phyloP scores from a whole-genome alignment of 2,113 vertebrate species.

The Calyptomena viridis region DNA sequence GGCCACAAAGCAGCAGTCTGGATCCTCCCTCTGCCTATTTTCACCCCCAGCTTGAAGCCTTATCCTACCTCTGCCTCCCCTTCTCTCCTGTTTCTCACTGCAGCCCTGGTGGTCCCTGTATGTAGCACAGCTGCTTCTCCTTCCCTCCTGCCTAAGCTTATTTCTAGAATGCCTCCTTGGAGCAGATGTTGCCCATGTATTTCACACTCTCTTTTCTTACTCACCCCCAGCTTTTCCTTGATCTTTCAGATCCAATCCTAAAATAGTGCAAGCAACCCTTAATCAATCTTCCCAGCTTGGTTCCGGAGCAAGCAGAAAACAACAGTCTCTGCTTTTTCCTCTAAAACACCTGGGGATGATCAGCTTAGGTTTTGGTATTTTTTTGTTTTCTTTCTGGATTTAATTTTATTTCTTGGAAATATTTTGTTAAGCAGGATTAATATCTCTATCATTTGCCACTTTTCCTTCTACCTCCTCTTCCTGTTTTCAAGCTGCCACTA shows the following conservation, averaged over 20 bases:
- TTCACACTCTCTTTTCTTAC: not conserved
- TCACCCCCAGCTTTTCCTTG: not conserved
- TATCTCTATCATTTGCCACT: not conserved
- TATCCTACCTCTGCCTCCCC: not conserved
- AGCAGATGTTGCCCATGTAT: conserved; percentile 39
- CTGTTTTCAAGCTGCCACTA: not conserved
- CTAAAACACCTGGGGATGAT: not conserved
- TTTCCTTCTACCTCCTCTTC: not conserved
- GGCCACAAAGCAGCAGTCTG: not conserved
- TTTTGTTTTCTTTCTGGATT: not conserved
- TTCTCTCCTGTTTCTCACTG: not conserved
- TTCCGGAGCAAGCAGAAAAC: not conserved
- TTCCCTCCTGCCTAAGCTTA: not conserved
- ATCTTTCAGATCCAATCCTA: not conserved
- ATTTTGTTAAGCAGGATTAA: not conserved
- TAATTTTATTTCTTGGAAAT: conserved; percentile 1
- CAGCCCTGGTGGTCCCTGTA: not conserved
- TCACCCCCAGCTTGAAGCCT: no score
- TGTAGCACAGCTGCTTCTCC: not conserved
- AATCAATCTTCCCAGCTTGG: not conserved
- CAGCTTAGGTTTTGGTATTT: not conserved
- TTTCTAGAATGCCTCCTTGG: not conserved
- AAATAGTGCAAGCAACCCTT: not conserved
- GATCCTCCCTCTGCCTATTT: not conserved
- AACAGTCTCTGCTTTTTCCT: not conserved